phyloP scores from a whole-genome alignment of 2,113 vertebrate species.

The Bubo blakistoni region DNA sequence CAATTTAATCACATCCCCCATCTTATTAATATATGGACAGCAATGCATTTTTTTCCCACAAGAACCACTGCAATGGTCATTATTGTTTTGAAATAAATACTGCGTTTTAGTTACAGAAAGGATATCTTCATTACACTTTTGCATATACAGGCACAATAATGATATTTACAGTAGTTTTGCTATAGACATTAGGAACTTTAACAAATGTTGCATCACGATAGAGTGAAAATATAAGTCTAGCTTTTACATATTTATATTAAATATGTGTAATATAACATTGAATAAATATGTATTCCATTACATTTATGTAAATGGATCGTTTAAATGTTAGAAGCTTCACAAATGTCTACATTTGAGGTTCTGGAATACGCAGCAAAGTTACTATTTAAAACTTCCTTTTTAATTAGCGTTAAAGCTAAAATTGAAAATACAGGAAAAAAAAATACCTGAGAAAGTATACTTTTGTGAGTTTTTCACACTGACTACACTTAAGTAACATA shows the following conservation, averaged over 20 bases:
- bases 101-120: not conserved
- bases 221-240: not conserved
- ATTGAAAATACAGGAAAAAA: not conserved
- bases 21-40: not conserved
- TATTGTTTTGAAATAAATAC: not conserved
- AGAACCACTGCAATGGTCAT: not conserved
- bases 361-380: not conserved
- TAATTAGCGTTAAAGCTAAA: not conserved
- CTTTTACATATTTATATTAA: not conserved
- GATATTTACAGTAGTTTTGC: not conserved
- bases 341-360: not conserved
- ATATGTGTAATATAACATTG: not conserved
- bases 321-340: not conserved
- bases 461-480: not conserved
- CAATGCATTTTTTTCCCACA: fast-evolving
- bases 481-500: not conserved
- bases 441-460: not conserved
- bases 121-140: not conserved
- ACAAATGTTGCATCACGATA: not conserved
- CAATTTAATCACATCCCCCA: not conserved
- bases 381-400: not conserved
- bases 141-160: not conserved
- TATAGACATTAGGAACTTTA: not conserved
- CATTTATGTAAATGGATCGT: not conserved
- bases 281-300: not conserved